These are phyloP conservation scores for Malurus splendens DNA, from an alignment of 2,797 vertebrate species.

Conservation along the genomic window DNA sequence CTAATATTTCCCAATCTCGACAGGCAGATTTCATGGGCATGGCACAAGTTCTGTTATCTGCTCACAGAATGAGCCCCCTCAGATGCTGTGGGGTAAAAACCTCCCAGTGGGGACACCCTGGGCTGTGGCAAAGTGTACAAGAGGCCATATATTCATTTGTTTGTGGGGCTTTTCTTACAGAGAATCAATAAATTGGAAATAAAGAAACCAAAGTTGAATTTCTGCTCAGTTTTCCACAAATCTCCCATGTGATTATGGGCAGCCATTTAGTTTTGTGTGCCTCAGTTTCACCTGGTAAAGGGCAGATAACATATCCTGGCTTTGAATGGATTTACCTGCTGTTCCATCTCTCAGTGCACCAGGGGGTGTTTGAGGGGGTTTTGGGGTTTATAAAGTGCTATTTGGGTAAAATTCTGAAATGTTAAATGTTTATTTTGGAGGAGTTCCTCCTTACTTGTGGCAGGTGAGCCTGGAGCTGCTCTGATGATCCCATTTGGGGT, in stretches of 20 bases:
- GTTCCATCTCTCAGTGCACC: background rate
- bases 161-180: background rate
- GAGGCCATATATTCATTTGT: background rate
- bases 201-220: background rate
- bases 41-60: background rate
- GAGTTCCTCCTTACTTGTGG: background rate
- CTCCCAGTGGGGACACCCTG: rapidly evolving
- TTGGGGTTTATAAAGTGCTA: background rate
- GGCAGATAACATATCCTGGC: background rate
- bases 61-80: background rate
- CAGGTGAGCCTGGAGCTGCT: background rate
- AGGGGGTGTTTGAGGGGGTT: background rate
- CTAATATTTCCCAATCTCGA: slow-evolving; percentile 20
- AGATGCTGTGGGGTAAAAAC: background rate
- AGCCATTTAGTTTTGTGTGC: background rate
- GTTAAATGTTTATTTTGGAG: background rate
- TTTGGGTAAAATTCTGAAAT: background rate
- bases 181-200: background rate
- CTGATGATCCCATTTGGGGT: background rate
- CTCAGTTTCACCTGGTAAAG: background rate
- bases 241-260: background rate
- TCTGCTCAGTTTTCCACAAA: background rate
- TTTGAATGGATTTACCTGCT: background rate
- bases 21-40: background rate
- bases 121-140: background rate